Evolutionary conservation across 1,140 invertebrate genomes (phyloP).

Genomic region (Eupeodes corollae): DNA sequence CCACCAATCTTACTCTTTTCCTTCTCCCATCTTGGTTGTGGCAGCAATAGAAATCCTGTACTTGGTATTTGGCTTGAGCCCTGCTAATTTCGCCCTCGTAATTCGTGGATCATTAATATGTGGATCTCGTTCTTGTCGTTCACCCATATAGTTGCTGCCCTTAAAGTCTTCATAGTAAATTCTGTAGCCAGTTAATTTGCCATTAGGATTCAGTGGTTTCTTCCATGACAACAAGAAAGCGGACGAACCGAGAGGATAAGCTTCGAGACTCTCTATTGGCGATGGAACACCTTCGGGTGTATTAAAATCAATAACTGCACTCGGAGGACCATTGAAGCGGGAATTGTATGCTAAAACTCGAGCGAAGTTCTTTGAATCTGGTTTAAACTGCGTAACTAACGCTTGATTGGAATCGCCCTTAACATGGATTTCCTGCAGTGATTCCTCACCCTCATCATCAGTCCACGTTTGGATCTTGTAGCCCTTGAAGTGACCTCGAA

Average conservation of each 20-base stretch:
- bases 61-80: slow-evolving; percentile 71
- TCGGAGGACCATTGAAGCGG: slow-evolving; percentile 78
- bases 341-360: slow-evolving; percentile 85
- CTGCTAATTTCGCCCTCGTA: slow-evolving; percentile 73
- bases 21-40: slow-evolving; percentile 71
- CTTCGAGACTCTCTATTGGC: slow-evolving; percentile 69
- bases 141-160: slow-evolving; percentile 50
- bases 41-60: slow-evolving; percentile 79
- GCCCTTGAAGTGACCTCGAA: slow-evolving; percentile 85
- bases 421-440: slow-evolving; percentile 67
- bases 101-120: slow-evolving; percentile 63
- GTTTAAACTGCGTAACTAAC: slow-evolving; percentile 75
- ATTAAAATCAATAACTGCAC: slow-evolving; percentile 69
- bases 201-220: slow-evolving; percentile 85
- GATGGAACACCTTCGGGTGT: slow-evolving; percentile 91
- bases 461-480: slow-evolving; percentile 95
- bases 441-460: slow-evolving; percentile 62
- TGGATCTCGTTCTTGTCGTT: slow-evolving; percentile 58
- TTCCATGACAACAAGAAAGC: slow-evolving; percentile 85
- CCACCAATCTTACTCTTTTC: slow-evolving; percentile 56
- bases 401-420: slow-evolving; percentile 57
- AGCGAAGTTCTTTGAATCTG: slow-evolving; percentile 81
- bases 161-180: slow-evolving; percentile 80
- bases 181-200: slow-evolving; percentile 82
- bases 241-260: slow-evolving; percentile 75